Conservation (phyloP, 2,888 invertebrate species). For the Epinotia ramella region DNA sequence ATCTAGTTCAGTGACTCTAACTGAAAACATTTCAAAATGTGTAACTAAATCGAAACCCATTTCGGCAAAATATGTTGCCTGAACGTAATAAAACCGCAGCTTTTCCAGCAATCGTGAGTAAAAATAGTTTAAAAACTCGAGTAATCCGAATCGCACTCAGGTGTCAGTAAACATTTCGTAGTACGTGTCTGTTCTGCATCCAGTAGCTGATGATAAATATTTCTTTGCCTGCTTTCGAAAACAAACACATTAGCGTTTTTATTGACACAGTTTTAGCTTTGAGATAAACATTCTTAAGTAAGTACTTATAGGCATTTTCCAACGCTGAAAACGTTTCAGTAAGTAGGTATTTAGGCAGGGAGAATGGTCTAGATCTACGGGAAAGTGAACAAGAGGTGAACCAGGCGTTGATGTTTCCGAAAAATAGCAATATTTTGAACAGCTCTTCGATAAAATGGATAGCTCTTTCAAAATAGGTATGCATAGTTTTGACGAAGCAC, state of each 20-base stretch:
- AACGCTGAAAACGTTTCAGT: background rate
- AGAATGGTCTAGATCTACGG: background rate
- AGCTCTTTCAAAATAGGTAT: no score
- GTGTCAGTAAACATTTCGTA: background rate
- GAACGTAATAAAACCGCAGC: no score
- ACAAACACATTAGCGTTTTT: constrained; percentile 17
- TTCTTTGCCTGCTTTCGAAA: background rate
- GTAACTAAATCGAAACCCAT: no score
- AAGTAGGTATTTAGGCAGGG: background rate
- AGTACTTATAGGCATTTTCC: constrained; percentile 16
- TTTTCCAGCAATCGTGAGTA: background rate
- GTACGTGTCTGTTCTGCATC: background rate
- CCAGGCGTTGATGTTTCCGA: no score
- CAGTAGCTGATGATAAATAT: background rate
- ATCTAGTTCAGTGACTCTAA: no score
- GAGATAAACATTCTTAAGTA: background rate
- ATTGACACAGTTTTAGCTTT: constrained; percentile 16
- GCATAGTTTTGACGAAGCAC: no score
- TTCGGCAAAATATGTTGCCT: no score
- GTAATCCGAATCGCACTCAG: background rate
- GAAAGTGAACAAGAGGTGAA: no score
- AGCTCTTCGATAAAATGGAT: no score
- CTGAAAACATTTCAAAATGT: no score
- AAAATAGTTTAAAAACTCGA: background rate
- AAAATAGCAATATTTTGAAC: no score